Evolutionary conservation across 2,113 vertebrate species (phyloP), one percentile per base, ranked within the genome.

Genomic region (Sorex araneus): DNA sequence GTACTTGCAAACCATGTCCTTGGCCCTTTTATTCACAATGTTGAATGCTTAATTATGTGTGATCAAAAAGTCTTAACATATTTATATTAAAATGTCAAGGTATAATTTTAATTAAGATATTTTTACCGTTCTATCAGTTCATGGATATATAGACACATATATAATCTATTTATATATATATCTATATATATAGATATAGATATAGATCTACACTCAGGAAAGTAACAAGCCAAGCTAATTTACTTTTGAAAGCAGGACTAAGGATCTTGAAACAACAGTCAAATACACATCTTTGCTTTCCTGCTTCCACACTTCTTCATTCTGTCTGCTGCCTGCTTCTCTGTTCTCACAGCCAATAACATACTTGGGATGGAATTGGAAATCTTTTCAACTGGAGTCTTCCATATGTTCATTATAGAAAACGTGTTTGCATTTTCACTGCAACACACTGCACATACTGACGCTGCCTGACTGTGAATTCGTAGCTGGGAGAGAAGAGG

Each of bases 351-450:
- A 91, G 97, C 97, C 97, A 97, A 89, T 96, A 96, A 91, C 89
- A 91, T 94, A 95, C 92, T 93, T 79, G 87, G 89, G 94, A 95
- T 90, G 60, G 93, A 88, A 93, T 95, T 75, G 71, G 94, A 96
- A 95, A 87, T 91, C 92, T 96, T 95, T 95, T 96, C 94, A 94
- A 96, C 94, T 95, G 94, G 93, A 96, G 96, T 94, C 94, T 95
- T 87, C 97, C 97, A 97, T 97, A 97, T 97, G 97, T 96, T 97
- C 97, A 97, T 96, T 96, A 96, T 94, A 94, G 93, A 97, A 96
- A 96, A 97, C 86, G 96, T 97, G 97, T 97, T 94, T 96, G 95
- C 97, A 83, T 96, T 95, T 95, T 95, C 97, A 91, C 96, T 94
- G 96, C 92, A 94, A 92, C 95, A 95, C 94, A 91, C 93, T 92